Evolutionary conservation across 2,797 vertebrate species (phyloP).

Genomic region (Pogoniulus pusillus): DNA sequence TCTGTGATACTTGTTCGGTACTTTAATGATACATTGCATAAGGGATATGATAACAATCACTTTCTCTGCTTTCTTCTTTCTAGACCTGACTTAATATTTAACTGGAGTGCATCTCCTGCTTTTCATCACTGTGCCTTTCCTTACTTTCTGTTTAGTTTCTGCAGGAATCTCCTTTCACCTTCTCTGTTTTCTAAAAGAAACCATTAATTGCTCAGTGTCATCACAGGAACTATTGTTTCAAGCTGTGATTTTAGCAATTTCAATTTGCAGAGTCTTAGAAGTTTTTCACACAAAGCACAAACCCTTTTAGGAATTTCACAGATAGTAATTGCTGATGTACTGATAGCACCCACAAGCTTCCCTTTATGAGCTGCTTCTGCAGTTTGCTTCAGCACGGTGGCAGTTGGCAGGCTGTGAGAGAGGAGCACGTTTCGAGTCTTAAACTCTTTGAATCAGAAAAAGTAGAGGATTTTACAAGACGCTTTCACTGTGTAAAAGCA

Average conservation of each 20-base stretch:
- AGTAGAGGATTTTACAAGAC: too few relatives aligned
- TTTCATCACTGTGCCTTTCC: not conserved
- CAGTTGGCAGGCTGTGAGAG: too few relatives aligned
- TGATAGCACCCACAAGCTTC: not conserved
- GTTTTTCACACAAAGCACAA: not conserved
- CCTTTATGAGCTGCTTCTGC: not conserved
- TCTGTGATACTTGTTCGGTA: not conserved
- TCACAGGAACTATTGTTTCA: not conserved
- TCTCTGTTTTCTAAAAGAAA: not conserved
- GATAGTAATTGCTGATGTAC: accelerated
- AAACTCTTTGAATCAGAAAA: too few relatives aligned
- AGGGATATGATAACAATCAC: accelerated
- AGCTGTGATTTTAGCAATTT: not conserved
- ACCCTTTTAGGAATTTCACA: accelerated
- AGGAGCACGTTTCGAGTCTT: too few relatives aligned
- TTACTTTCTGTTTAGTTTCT: not conserved
- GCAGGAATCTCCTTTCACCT: not conserved
- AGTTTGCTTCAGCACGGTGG: too few relatives aligned
- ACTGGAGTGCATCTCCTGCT: not conserved
- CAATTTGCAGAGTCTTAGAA: not conserved
- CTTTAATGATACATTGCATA: accelerated
- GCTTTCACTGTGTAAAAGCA: too few relatives aligned
- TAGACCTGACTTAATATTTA: accelerated
- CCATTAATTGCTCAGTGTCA: accelerated
- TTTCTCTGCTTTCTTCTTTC: accelerated